Conservation (phyloP, 1,140 invertebrate genomes). For the Eupristina koningsbergeri region DNA sequence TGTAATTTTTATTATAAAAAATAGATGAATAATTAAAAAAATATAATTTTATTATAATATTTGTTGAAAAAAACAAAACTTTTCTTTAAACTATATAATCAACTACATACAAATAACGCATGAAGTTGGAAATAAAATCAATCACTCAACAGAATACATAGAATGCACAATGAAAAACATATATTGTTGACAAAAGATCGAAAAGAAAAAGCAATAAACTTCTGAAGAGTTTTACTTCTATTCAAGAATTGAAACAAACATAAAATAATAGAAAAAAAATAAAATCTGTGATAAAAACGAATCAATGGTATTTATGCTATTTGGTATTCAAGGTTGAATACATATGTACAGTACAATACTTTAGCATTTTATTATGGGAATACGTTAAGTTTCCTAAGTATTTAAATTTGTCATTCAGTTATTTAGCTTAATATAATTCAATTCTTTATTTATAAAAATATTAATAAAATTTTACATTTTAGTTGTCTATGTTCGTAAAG, state of each 20-base stretch:
- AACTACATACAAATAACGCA: too few relatives aligned
- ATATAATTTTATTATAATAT: too few relatives aligned
- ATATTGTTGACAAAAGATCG: background rate
- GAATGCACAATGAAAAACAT: too few relatives aligned
- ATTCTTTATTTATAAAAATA: background rate
- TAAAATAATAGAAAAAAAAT: too few relatives aligned
- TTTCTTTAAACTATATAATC: too few relatives aligned
- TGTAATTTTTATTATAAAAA: too few relatives aligned
- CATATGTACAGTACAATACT: constrained; percentile 9
- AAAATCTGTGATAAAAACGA: background rate
- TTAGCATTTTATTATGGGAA: background rate
- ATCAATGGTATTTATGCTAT: background rate
- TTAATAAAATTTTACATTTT: too few relatives aligned
- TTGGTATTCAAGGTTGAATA: constrained; percentile 13
- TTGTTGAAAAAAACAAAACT: too few relatives aligned
- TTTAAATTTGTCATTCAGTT: background rate
- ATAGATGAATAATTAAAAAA: too few relatives aligned
- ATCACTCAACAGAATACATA: too few relatives aligned
- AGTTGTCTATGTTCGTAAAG: too few relatives aligned
- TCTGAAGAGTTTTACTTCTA: background rate
- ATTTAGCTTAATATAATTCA: background rate
- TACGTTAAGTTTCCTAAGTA: background rate
- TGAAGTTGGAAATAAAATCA: too few relatives aligned
- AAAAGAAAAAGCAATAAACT: constrained; percentile 6
- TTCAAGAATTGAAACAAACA: constrained; percentile 6